Percentiles rank a stretch among this genome's conserved stretches.
Conservation (phyloP, 2,113 vertebrate genomes). For the Scytalopus superciliaris region DNA sequence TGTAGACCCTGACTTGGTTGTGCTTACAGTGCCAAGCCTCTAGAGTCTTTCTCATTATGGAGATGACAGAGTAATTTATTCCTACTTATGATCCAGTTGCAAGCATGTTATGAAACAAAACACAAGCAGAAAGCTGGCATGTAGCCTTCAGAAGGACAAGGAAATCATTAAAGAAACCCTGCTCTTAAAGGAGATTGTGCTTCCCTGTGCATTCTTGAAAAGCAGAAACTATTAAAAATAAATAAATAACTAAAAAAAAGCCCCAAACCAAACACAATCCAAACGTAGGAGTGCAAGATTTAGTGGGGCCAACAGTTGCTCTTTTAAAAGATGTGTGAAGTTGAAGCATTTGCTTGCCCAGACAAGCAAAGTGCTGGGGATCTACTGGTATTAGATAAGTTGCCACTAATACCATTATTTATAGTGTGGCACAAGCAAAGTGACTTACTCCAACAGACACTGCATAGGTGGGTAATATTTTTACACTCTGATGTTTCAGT, state of each 20-base stretch:
- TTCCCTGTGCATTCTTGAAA: neutral
- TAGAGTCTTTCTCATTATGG: neutral
- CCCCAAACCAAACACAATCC: neutral
- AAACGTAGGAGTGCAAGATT: neutral
- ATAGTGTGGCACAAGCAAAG: constrained; percentile 14
- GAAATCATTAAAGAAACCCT: neutral
- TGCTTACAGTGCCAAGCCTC: neutral
- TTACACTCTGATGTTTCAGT: constrained; percentile 51
- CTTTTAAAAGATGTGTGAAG: neutral
- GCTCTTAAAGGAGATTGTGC: neutral
- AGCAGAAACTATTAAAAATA: neutral
- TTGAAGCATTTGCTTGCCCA: constrained; percentile 20
- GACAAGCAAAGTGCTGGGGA: constrained; percentile 3
- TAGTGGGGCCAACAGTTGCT: neutral
- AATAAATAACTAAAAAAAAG: neutral
- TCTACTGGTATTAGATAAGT: neutral
- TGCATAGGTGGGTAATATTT: constrained; percentile 36
- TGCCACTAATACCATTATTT: constrained; percentile 48
- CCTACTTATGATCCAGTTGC: neutral
- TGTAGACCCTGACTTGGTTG: neutral
- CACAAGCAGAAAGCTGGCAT: neutral
- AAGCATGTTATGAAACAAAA: neutral
- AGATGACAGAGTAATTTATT: neutral
- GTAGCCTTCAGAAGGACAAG: neutral
- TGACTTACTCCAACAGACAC: constrained; percentile 6